Percentiles rank a stretch among this genome's conserved stretches.
These are phyloP conservation scores for Pilophorus perplexus DNA, from an alignment of 2,888 invertebrate genomes.

Conservation along the genomic window DNA sequence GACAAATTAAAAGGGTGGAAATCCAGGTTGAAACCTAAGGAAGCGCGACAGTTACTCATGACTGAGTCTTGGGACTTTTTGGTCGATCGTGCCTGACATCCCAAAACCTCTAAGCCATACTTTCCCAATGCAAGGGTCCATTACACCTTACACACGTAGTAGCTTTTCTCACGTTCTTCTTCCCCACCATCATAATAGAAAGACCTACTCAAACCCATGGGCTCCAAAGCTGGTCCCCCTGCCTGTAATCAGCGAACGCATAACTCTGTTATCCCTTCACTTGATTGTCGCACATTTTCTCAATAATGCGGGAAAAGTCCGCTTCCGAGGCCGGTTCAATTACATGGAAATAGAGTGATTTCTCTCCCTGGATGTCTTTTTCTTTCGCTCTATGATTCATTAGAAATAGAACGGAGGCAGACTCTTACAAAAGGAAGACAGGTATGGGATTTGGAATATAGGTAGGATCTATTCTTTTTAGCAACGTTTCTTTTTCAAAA, in stretches of 20 bases:
- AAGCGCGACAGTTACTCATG: constrained; percentile 29
- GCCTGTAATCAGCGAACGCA: constrained; percentile 2
- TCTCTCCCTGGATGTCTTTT: too few species aligned
- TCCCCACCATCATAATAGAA: neutral
- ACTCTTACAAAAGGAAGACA: too few species aligned
- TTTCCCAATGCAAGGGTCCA: constrained; percentile 33
- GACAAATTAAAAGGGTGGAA: neutral
- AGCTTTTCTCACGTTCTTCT: constrained; percentile 23
- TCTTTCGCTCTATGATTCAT: too few species aligned
- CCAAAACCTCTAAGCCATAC: constrained; percentile 9
- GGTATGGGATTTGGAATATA: too few species aligned
- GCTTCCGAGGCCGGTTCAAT: constrained; percentile 3
- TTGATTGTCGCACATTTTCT: constrained; percentile 4
- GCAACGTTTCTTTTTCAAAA: too few species aligned
- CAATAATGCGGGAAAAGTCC: constrained; percentile 1
- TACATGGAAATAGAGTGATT: constrained; percentile 4
- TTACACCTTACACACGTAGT: constrained; percentile 24
- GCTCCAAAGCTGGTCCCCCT: constrained; percentile 4
- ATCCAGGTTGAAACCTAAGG: constrained; percentile 8
- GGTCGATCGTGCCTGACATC: constrained; percentile 32
- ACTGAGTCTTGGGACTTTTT: constrained; percentile 21
- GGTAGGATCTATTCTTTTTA: too few species aligned
- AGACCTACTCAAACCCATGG: constrained; percentile 12
- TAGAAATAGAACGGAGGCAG: too few species aligned
- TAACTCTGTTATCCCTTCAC: constrained; percentile 14